These are phyloP conservation scores for Amphimallon solstitiale DNA, from an alignment of 2,888 invertebrate species.

Conservation along the genomic window DNA sequence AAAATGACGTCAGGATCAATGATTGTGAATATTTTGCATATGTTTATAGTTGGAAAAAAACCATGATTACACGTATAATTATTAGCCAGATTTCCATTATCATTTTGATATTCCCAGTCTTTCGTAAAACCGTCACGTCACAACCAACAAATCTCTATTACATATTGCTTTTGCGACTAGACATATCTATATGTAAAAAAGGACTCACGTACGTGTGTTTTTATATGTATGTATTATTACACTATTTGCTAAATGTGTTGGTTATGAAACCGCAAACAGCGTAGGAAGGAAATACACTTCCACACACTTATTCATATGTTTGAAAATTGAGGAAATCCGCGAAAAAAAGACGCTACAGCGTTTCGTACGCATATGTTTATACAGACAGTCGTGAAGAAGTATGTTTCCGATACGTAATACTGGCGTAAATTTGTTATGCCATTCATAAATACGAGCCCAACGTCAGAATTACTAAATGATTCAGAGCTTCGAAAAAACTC, in stretches of 20 bases:
- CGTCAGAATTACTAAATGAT: slow-evolving; percentile 6
- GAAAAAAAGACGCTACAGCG: slow-evolving; percentile 4
- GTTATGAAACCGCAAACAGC: slow-evolving; percentile 17
- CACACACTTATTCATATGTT: slow-evolving; percentile 8
- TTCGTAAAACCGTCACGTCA: no score
- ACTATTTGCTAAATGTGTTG: neutral
- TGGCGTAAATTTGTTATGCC: neutral
- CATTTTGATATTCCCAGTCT: no score
- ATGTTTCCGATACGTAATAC: slow-evolving; percentile 3
- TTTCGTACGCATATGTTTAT: slow-evolving; percentile 1
- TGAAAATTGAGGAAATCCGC: slow-evolving; percentile 23
- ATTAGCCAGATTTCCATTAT: no score
- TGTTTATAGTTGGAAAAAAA: no score
- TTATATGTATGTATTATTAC: neutral
- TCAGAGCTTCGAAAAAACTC: neutral
- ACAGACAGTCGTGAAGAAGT: neutral
- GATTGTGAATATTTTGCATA: no score
- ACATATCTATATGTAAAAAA: neutral
- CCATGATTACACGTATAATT: no score
- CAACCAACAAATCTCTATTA: no score
- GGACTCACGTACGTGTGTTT: neutral
- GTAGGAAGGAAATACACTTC: slow-evolving; percentile 22
- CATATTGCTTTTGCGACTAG: no score
- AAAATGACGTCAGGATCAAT: no score
- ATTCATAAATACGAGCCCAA: slow-evolving; percentile 15